Evolutionary conservation across 2,113 vertebrate species (phyloP).

Genomic region (Platysteira castanea): DNA sequence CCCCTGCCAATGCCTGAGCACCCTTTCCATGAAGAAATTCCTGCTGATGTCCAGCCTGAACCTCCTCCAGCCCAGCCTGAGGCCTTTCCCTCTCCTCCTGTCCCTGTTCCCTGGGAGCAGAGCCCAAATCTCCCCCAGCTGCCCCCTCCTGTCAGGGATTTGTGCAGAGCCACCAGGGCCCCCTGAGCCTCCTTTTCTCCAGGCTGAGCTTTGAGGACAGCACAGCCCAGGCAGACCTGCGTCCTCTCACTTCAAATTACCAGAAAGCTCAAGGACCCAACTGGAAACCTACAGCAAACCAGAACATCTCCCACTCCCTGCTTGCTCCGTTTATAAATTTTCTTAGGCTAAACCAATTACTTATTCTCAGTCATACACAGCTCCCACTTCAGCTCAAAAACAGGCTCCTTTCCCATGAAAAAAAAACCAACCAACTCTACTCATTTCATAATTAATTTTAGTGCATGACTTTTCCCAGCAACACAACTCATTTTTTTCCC

Average conservation of each 20-base stretch:
- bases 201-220: not conserved
- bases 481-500: not conserved
- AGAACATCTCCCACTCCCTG: not conserved
- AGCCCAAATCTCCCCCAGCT: rapidly evolving
- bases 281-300: not conserved
- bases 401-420: not conserved
- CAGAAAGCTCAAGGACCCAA: not conserved
- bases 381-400: not conserved
- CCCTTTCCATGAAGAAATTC: not conserved
- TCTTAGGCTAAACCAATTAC: not conserved
- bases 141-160: not conserved
- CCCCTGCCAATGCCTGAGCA: rapidly evolving
- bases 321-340: not conserved
- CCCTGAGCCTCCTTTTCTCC: not conserved
- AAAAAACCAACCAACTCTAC: not conserved
- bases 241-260: not conserved
- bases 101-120: not conserved
- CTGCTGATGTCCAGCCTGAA: rapidly evolving
- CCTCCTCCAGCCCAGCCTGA: not conserved
- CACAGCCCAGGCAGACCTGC: not conserved
- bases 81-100: not conserved
- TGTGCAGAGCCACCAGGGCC: not conserved
- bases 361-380: not conserved
- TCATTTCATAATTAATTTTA: not conserved
- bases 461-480: not conserved